phyloP scores from a whole-genome alignment of 2,888 invertebrate genomes.

The Agrotis clavis region DNA sequence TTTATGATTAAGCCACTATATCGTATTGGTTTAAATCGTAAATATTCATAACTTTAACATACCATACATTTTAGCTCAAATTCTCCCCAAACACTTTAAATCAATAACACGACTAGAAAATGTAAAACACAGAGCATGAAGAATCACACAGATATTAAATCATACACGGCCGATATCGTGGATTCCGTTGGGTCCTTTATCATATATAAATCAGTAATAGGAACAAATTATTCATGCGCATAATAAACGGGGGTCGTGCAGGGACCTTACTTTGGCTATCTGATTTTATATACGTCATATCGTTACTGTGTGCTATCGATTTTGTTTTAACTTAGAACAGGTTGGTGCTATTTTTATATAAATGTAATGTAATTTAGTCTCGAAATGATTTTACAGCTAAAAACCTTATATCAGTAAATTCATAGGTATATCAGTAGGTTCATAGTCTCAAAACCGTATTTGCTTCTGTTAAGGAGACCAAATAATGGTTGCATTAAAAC shows the following conservation, averaged over 20 bases:
- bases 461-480: too few species aligned
- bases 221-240: slow-evolving; percentile 90
- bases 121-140: slow-evolving; percentile 36
- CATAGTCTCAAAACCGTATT: too few species aligned
- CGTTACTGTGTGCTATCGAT: slow-evolving; percentile 60
- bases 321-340: slow-evolving; percentile 44
- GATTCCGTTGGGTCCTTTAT: slow-evolving; percentile 82
- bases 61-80: background rate
- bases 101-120: slow-evolving; percentile 31
- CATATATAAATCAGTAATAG: slow-evolving; percentile 88
- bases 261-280: slow-evolving; percentile 81
- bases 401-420: too few species aligned
- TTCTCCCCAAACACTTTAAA: slow-evolving; percentile 11
- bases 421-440: too few species aligned
- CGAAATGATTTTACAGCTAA: background rate
- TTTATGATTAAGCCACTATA: too few species aligned
- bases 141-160: slow-evolving; percentile 70
- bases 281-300: slow-evolving; percentile 73
- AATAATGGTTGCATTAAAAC: too few species aligned
- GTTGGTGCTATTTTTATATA: slow-evolving; percentile 11
- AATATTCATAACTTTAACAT: background rate
- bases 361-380: background rate
- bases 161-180: slow-evolving; percentile 79
- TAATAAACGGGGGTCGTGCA: slow-evolving; percentile 87
- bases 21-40: too few species aligned